Evolutionary conservation across 2,113 vertebrate genomes (phyloP), one percentile per base, ranked within the genome.

Genomic region (Brachyistius frenatus): DNA sequence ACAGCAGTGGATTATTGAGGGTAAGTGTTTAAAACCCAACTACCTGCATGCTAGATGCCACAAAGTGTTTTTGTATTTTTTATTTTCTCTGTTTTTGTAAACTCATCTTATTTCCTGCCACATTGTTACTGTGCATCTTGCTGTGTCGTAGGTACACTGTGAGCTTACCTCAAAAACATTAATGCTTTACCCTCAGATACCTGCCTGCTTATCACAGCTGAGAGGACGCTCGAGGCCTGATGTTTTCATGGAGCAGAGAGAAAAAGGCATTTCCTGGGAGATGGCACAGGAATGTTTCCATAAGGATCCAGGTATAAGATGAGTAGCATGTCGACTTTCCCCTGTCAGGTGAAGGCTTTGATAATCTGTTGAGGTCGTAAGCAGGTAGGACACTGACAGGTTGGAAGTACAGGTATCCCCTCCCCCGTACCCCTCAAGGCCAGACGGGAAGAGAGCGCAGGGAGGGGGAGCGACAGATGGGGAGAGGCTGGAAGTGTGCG

Each of bases 261-360:
- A 55, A 35, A 64, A 56, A 65, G 36, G 50, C 35, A 32, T 57
- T 67, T 66, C 62, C 80, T n/a, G 63, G 50, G 5, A 32, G n/a
- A 35, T 3, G 41, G 58, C 64, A 50, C 61, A 60, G 61, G 58
- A 63, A 52, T 62, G 23, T 73, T 68, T 85, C 30, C 44, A 33
- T 61, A 62, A 71, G 75, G 46, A n/a, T 61, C 64, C 60, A 44
- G 15, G 15, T 35, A 58, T 56, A 11, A 32, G 46, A 75, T 7
- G 23, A 79, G 68, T 10, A 73, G 71, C 5, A 4, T 31, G 49
- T 50, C 11, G 8, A 66, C 62, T 7, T 58, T 61, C 33, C 32
- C 76, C 83, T 70, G 85, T 73, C 85, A 85, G 78, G 82, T 55
- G 76, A 80, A 90, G 79, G 67, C 86, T 83, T 68, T 76, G 86